A percentile compares a stretch with the other conserved stretches of the same genome.
These are phyloP conservation scores for Ambastaia sidthimunki DNA, from an alignment of 2,797 vertebrate species.

Conservation along the genomic window DNA sequence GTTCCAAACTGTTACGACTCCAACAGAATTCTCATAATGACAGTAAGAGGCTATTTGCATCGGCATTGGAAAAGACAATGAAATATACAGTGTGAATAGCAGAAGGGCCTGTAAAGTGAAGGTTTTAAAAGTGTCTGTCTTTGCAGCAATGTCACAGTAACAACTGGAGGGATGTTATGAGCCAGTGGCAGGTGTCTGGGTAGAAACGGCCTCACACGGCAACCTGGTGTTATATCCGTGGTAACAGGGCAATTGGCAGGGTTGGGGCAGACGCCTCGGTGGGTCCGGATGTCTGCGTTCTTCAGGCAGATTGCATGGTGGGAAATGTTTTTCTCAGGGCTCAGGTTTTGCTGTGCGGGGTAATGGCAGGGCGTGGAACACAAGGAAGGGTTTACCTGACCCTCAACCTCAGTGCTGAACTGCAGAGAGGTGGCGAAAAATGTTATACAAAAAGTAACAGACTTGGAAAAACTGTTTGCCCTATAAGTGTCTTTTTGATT, in stretches of 20 bases:
- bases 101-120: constrained; percentile 42
- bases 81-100: constrained; percentile 40
- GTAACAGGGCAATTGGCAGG: constrained; percentile 66
- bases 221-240: constrained; percentile 51
- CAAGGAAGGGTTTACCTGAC: constrained; percentile 43
- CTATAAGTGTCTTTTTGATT: background rate
- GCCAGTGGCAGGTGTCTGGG: constrained; percentile 61
- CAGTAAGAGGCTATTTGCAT: constrained; percentile 32
- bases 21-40: constrained; percentile 37
- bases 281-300: constrained; percentile 58
- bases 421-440: background rate
- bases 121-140: constrained; percentile 42
- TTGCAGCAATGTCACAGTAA: constrained; percentile 51
- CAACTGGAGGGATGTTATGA: constrained; percentile 54
- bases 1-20: constrained; percentile 40
- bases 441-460: constrained; percentile 19
- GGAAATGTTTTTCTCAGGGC: constrained; percentile 10
- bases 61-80: constrained; percentile 31
- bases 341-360: constrained; percentile 24
- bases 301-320: constrained; percentile 24
- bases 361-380: constrained; percentile 33
- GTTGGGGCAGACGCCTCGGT: constrained; percentile 59
- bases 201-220: constrained; percentile 60
- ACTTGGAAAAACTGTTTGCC: background rate
- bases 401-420: constrained; percentile 33